Conservation (phyloP, 1,140 invertebrate genomes). For the Achatina immaculata region DNA sequence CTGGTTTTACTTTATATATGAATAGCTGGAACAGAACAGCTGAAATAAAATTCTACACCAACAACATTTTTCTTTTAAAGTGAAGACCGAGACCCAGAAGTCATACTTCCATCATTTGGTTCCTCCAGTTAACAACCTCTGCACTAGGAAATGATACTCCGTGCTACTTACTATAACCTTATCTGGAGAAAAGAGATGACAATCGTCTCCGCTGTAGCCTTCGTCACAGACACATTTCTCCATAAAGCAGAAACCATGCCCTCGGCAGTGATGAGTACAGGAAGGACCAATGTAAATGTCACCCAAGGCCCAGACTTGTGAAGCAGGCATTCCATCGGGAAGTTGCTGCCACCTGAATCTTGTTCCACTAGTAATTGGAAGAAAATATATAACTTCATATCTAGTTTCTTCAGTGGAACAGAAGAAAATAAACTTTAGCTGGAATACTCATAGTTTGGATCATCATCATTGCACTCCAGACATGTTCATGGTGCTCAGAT, state of each 20-base stretch:
- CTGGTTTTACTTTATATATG: no score
- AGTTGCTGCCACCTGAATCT: constrained; percentile 65
- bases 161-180: constrained; percentile 3
- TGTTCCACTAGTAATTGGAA: constrained; percentile 55
- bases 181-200: constrained; percentile 29
- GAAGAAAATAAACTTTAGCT: no score
- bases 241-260: constrained; percentile 69
- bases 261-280: constrained; percentile 69
- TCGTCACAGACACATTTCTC: constrained; percentile 63
- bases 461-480: no score
- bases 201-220: constrained; percentile 60
- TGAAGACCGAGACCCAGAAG: no score
- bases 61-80: no score
- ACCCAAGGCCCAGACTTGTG: constrained; percentile 65
- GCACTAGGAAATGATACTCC: no score
- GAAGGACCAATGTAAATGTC: constrained; percentile 72
- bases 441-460: no score
- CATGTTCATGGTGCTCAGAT: no score
- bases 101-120: no score
- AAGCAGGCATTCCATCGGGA: constrained; percentile 39
- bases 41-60: no score
- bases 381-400: not conserved
- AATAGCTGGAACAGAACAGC: no score
- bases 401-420: not conserved
- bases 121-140: no score